A percentile compares a stretch with the other conserved stretches of the same genome.
Conservation (phyloP, 2,797 vertebrate species). For the Lepilemur septentrionalis region DNA sequence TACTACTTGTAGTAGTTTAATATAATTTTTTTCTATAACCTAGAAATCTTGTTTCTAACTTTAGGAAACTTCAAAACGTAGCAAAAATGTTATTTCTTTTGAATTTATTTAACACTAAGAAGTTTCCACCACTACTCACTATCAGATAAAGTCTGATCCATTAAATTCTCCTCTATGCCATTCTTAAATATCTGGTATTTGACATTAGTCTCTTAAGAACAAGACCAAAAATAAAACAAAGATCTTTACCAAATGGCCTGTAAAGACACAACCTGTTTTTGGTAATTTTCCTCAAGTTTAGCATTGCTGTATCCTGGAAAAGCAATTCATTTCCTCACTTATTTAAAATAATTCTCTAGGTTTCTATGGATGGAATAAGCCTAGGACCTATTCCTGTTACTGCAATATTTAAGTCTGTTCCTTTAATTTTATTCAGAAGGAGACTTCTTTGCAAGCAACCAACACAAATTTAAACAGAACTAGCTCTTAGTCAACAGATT, state of each 20-base stretch:
- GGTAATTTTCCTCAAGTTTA: background rate
- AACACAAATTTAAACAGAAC: slow-evolving; percentile 19
- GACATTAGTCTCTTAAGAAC: background rate
- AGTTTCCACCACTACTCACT: background rate
- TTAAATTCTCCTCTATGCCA: background rate
- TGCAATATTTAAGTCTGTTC: background rate
- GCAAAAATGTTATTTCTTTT: slow-evolving; percentile 31
- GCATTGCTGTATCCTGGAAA: background rate
- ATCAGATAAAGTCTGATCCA: background rate
- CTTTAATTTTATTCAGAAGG: slow-evolving; percentile 27
- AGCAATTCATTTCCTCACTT: background rate
- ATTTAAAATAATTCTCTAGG: background rate
- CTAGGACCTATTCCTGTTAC: background rate
- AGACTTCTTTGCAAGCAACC: background rate
- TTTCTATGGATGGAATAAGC: background rate
- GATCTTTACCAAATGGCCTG: background rate
- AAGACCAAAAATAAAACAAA: background rate
- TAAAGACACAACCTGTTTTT: background rate
- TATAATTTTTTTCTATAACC: background rate
- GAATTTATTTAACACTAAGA: background rate
- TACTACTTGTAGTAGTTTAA: background rate
- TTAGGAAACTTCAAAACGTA: background rate
- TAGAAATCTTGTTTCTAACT: slow-evolving; percentile 26
- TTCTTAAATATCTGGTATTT: slow-evolving; percentile 37
- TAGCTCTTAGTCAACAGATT: background rate